Evolutionary conservation across 2,797 vertebrate species (phyloP).

Genomic region (Setipinna tenuifilis): DNA sequence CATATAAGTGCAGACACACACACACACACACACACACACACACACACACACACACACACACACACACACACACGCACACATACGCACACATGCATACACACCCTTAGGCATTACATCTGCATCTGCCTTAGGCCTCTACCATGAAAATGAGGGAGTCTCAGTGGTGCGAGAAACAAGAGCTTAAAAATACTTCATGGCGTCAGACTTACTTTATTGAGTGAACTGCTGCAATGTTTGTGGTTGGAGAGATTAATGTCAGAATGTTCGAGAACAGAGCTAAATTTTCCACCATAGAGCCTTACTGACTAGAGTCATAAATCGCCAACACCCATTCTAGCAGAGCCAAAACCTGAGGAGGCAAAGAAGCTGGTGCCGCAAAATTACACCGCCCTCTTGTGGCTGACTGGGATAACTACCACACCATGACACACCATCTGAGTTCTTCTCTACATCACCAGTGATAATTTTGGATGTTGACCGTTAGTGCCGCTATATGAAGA

Average conservation of each 20-base stretch:
- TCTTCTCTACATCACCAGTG: not conserved
- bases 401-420: not conserved
- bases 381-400: not conserved
- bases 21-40: too few species aligned
- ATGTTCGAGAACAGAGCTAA: not conserved
- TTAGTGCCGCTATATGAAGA: not conserved
- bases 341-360: not conserved
- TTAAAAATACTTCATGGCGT: slow-evolving; percentile 1
- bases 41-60: too few species aligned
- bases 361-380: not conserved
- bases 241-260: slow-evolving; percentile 17
- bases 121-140: not conserved
- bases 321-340: not conserved
- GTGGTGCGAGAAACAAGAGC: not conserved
- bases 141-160: not conserved
- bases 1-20: too few species aligned
- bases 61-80: not conserved
- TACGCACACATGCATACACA: not conserved
- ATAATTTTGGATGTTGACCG: not conserved
- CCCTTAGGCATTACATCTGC: not conserved
- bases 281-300: not conserved
- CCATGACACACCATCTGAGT: not conserved
- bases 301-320: slow-evolving; percentile 13
- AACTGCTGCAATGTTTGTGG: not conserved
- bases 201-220: not conserved